Base-by-base conservation (phyloP, 2,797 vertebrate genomes). In the Xenentodon cancila region DNA sequence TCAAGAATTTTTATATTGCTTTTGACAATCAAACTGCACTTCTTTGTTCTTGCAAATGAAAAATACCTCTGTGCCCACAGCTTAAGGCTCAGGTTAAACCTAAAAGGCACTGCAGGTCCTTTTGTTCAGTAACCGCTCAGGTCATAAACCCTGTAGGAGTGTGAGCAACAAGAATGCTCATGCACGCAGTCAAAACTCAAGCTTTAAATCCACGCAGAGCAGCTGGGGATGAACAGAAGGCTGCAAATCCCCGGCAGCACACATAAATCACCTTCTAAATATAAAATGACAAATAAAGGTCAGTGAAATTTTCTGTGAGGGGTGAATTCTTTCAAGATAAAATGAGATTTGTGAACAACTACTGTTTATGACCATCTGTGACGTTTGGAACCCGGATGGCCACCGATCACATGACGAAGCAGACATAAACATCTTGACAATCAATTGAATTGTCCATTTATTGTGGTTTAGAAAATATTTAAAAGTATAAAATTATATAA, bases 161-260 rank as follows among this genome's bases (percentile, higher is more conserved):
- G n/a, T 7, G 44, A 8, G 43, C 59, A 37, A 22, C 54, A 0
- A 8, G 9, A 50, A 44, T 43, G 9, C 37, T 25, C 61, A 58
- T 8, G 40, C 5, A 12, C 25, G 2, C 13, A 46, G 22, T 44
- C 37, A 54, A 50, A 45, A 49, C 18, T 27, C 27, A 20, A 16
- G 20, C 46, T 49, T 62, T 63, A 22, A 67, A 47, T 66, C 54
- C 64, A 54, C 20, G 19, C 43, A 69, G 50, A 78, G 1, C 25
- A 73, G 43, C 54, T 30, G 48, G 53, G 42, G 63, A 53, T 27
- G 25, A 3, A 46, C 51, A 49, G 15, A 55, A 64, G 48, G 42
- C 51, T 53, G 50, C 18, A 53, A 66, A 60, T 16, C 9, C 47
- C 43, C 11, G 13, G 9, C 47, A 59, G 17, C 18, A 21, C 57